These are phyloP conservation scores for Typhlomys cinereus DNA, from an alignment of 2,113 vertebrate species.

Conservation along the genomic window DNA sequence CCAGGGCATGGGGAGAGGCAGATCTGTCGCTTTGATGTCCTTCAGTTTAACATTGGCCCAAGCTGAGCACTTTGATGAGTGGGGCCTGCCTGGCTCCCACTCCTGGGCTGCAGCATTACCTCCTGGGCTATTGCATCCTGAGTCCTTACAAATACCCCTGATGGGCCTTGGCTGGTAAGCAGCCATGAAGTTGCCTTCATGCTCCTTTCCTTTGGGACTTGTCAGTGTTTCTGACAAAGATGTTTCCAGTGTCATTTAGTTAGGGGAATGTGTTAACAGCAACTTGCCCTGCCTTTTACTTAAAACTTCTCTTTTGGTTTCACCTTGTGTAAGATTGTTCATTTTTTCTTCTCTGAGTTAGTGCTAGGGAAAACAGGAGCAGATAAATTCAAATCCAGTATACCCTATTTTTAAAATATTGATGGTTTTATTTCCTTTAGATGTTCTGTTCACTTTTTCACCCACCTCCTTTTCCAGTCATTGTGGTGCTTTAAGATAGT, in stretches of 20 bases:
- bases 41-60: background rate
- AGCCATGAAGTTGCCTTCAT: conserved; percentile 69
- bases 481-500: background rate
- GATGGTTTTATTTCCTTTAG: background rate
- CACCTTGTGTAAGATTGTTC: conserved; percentile 35
- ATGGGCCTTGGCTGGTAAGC: conserved; percentile 70
- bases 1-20: background rate
- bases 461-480: background rate
- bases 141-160: conserved; percentile 77
- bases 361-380: conserved; percentile 23
- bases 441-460: background rate
- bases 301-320: conserved; percentile 40
- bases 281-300: background rate
- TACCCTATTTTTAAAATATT: background rate
- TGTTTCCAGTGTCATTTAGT: conserved; percentile 35
- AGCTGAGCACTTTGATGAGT: conserved; percentile 52
- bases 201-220: conserved; percentile 60
- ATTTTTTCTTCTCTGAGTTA: background rate
- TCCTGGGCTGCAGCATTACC: conserved; percentile 66
- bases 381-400: conserved; percentile 23
- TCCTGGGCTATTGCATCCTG: conserved; percentile 74
- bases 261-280: conserved; percentile 35
- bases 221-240: background rate
- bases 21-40: background rate
- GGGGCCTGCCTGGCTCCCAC: conserved; percentile 25